phyloP scores from a whole-genome alignment of 1,140 invertebrate genomes.

The Streblospio benedicti region DNA sequence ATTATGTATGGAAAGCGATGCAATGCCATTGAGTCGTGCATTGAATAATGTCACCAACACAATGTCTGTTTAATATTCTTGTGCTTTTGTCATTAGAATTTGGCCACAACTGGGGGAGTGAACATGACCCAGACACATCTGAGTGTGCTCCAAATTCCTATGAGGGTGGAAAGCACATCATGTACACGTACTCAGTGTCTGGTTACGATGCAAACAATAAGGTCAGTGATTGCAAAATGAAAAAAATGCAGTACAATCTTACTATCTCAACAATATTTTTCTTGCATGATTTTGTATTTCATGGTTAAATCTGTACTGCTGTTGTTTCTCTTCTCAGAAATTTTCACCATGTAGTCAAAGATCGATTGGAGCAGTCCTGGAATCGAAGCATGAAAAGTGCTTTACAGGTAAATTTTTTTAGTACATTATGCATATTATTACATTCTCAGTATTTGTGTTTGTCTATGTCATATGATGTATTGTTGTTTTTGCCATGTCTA shows the following conservation, averaged over 20 bases:
- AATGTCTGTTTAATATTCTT: not conserved
- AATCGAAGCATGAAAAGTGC: constrained; percentile 81
- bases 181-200: constrained; percentile 96
- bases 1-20: no score
- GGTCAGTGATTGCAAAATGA: constrained; percentile 58
- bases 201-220: constrained; percentile 96
- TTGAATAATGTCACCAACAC: no score
- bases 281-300: not conserved
- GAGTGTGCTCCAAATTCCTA: constrained; percentile 84
- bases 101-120: constrained; percentile 98
- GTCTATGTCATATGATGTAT: not conserved
- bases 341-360: constrained; percentile 89
- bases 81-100: constrained; percentile 48
- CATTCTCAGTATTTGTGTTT: not conserved
- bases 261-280: not conserved
- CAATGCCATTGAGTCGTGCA: no score
- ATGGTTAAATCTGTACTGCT: not conserved
- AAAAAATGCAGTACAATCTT: not conserved
- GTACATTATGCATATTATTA: not conserved
- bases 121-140: constrained; percentile 88
- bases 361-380: constrained; percentile 82
- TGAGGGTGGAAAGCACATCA: constrained; percentile 86
- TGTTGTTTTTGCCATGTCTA: not conserved
- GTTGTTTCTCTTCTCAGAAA: constrained; percentile 54
- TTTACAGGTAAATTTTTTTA: constrained; percentile 55